Conservation (phyloP, 2,888 invertebrate genomes). For the Hydrotaea diabolus region DNA sequence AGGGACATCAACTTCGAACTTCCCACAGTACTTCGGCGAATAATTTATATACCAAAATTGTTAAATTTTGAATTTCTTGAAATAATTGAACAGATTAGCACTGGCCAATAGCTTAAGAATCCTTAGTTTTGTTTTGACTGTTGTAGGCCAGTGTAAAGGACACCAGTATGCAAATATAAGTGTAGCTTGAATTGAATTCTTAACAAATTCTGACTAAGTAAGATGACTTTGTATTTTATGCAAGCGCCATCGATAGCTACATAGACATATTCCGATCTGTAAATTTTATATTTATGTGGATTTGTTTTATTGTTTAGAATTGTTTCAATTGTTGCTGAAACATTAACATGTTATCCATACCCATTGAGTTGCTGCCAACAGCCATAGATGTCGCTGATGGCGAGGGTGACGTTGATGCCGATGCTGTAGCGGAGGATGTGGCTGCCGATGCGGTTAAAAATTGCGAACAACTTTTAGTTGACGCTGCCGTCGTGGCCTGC, state of each 20-base stretch:
- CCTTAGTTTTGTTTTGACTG: too few relatives aligned
- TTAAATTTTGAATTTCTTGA: too few relatives aligned
- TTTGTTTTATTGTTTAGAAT: constrained; percentile 59
- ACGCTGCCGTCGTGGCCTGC: background rate
- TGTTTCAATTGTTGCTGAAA: constrained; percentile 70
- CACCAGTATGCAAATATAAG: background rate
- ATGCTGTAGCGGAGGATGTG: background rate
- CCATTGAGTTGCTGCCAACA: constrained; percentile 27
- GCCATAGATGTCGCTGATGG: constrained; percentile 7
- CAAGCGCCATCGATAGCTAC: background rate
- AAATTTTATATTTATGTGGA: constrained; percentile 49
- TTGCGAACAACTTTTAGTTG: constrained; percentile 60
- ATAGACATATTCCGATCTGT: background rate
- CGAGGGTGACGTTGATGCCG: constrained; percentile 39
- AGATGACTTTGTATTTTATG: constrained; percentile 35
- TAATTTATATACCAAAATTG: too few relatives aligned
- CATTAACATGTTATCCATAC: constrained; percentile 61
- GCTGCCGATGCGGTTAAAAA: constrained; percentile 35
- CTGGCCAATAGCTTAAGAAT: too few relatives aligned
- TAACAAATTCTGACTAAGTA: constrained; percentile 1
- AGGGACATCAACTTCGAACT: too few relatives aligned
- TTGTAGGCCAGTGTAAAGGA: background rate
- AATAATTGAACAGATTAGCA: background rate
- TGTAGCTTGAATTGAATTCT: constrained; percentile 3
- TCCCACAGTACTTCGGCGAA: too few relatives aligned